Evolutionary conservation across 2,888 invertebrate species (phyloP), one percentile per base, ranked within the genome.

Genomic region (Palloptera scutellata): DNA sequence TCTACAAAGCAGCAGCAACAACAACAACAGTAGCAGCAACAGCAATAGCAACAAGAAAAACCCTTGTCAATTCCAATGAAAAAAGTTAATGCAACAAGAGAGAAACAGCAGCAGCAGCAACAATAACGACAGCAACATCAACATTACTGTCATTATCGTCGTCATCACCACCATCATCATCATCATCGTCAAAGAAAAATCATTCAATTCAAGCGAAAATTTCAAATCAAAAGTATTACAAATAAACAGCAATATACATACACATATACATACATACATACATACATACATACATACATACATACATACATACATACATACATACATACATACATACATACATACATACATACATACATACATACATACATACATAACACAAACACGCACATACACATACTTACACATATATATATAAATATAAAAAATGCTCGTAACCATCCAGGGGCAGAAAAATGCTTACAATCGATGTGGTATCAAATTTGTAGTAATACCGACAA

Each of bases 31-130:
- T 52, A 54, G n/a, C 13, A 51, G n/a, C 52, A 12, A 30, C 41
- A 61, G 48, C 48, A 41, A 51, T 60, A 40, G 45, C 59, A 55
- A 54, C 41, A 43, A 48, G 48, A 5, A 13, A n/a, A 48, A 48
- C 48, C 48, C 48, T 48, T 48, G 48, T 48, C 48, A 48, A n/a
- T 48, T 30, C 30, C 3, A 48, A 48, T 11, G 15, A 15, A 13
- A 48, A 48, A 48, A 48, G 48, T 13, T 8, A n/a, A 48, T 10
- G 15, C 48, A 48, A 62, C 54, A 67, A 51, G 30, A 30, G 17
- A 67, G 54, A 41, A 58, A 62, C 54, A 61, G 57, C 59, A 54
- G 48, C 58, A 61, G 12, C 54, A 58, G 41, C 54, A 53, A 55
- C 59, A 58, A 40, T 51, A 17, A n/a, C 45, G 42, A 30, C 62